phyloP scores from a whole-genome alignment of 37 sponge, comb jelly and placozoan genomes.

The Ianthella basta region DNA sequence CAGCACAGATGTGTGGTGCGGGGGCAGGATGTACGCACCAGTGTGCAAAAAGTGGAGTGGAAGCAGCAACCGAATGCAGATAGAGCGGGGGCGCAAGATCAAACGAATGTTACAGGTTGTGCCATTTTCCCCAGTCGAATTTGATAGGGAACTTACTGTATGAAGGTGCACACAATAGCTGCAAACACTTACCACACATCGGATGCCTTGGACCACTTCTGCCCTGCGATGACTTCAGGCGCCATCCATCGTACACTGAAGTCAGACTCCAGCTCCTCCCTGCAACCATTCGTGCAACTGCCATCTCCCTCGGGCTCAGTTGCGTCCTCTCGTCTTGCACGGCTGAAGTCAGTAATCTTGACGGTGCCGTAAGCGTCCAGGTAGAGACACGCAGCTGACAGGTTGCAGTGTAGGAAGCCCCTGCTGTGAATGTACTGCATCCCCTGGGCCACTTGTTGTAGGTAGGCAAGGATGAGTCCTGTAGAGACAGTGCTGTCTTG shows the following conservation, averaged over 20 bases:
- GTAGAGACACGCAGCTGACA: constrained; percentile 21
- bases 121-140: too few relatives aligned
- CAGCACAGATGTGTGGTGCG: too few relatives aligned
- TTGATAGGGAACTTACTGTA: too few relatives aligned
- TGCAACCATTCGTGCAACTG: not conserved
- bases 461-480: not conserved
- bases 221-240: constrained; percentile 56
- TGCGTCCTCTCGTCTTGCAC: constrained; percentile 23
- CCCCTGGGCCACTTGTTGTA: not conserved
- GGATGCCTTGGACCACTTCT: constrained; percentile 44
- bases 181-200: constrained; percentile 62
- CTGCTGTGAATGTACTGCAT: constrained; percentile 18
- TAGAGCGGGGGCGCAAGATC: too few relatives aligned
- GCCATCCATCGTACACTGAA: constrained; percentile 77
- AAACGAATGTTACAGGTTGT: too few relatives aligned
- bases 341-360: constrained; percentile 65
- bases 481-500: not conserved
- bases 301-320: constrained; percentile 25
- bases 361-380: constrained; percentile 48
- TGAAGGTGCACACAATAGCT: too few relatives aligned
- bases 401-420: constrained; percentile 19
- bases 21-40: too few relatives aligned
- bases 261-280: not conserved
- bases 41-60: too few relatives aligned
- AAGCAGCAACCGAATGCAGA: too few relatives aligned